Evolutionary conservation across 1,140 invertebrate genomes (phyloP).

Genomic region (Hermatobates lingyangjiaoensis): DNA sequence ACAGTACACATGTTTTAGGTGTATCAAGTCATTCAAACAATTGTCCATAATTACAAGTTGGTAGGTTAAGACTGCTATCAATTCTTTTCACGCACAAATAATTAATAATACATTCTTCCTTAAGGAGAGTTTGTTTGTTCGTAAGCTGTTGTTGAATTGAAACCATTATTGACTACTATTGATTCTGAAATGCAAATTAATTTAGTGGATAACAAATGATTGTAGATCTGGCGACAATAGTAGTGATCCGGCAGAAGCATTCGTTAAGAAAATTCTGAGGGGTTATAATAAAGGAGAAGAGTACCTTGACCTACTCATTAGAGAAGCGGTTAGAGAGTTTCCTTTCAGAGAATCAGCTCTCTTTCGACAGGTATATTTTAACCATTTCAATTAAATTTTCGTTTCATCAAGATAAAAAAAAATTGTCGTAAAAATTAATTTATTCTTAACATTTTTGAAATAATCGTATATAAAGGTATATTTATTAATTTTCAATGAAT

Average conservation of each 20-base stretch:
- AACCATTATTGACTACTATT: no score
- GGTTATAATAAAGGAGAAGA: conserved; percentile 37
- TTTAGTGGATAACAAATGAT: no score
- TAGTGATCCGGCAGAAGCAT: conserved; percentile 45
- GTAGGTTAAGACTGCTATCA: no score
- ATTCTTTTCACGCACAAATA: no score
- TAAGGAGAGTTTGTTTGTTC: no score
- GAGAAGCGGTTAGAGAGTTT: conserved; percentile 70
- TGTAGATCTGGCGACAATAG: conserved; percentile 31
- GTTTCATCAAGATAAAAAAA: background rate
- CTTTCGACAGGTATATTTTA: conserved; percentile 41
- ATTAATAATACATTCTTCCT: no score
- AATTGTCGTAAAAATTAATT: background rate
- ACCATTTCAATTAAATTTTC: background rate
- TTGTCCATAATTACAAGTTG: no score
- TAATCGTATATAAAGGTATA: background rate
- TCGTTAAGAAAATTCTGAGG: conserved; percentile 37
- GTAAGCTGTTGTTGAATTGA: no score
- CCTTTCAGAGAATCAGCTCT: conserved; percentile 69
- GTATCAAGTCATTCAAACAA: no score
- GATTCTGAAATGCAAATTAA: no score
- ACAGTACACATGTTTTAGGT: no score
- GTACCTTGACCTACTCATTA: conserved; percentile 60
- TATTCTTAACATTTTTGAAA: background rate
- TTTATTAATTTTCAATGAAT: background rate